Evolutionary conservation across 2,797 vertebrate species (phyloP), one percentile per base, ranked within the genome.

Genomic region (Sandelia bainsii): DNA sequence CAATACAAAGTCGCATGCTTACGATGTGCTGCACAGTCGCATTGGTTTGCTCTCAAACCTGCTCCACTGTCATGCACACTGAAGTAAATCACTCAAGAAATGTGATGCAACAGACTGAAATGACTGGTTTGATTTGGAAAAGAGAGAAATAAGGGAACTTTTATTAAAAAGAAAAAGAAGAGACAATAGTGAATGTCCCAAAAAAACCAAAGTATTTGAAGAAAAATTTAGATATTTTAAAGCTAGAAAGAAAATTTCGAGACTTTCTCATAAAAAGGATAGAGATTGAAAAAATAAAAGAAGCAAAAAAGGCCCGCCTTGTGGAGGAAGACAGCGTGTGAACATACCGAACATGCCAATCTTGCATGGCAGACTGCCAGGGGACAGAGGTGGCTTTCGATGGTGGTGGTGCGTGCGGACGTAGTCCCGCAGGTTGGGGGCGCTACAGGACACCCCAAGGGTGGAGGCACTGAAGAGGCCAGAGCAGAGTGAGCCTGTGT

Each of bases 341-440:
- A 85, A 98, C 97, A 65, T 98, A 99, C 97, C 98, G 76, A 90
- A 97, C 96, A 91, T 96, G 96, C 97, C 97, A 90, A 95, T 95
- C 95, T 95, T 95, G 94, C 95, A 95, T 42, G 96, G 95, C 93
- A 96, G 93, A 91, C 94, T 96, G 94, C 95, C 94, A 57, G 96
- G 94, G 79, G 96, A 96, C 86, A 95, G 93, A 14, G 89, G 86
- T 84, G 97, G 98, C 92, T 97, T 98, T 93, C 96, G 95, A 84
- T 96, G 96, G 80, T 78, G 96, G 88, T 97, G 96, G 70, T 93
- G 90, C 83, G 94, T 96, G 94, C 95, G 96, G 72, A 96, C 95
- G 92, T 98, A 97, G 93, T 99, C 97, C 93, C 96, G 96, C 91
- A 99, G 96, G 94, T 99, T 99, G 91, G 97, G 98, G 93, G 97